These are phyloP conservation scores for Oxycera nigricornis DNA, from an alignment of 2,888 invertebrate species.

Conservation along the genomic window DNA sequence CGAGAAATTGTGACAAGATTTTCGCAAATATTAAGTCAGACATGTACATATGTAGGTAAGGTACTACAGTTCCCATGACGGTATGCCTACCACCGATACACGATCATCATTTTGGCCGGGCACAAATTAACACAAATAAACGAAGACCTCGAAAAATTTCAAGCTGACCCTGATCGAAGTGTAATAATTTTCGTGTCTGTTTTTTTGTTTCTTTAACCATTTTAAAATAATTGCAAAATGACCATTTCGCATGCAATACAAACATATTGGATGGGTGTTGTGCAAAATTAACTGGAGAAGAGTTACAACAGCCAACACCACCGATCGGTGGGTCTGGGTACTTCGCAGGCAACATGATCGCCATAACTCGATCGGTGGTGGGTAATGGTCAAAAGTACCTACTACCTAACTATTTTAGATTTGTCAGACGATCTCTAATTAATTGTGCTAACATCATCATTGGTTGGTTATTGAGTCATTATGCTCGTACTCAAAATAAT, in stretches of 20 bases:
- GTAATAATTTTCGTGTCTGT: conserved; percentile 26
- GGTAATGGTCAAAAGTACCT: neutral
- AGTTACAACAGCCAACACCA: neutral
- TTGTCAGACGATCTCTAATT: neutral
- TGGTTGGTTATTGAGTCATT: neutral
- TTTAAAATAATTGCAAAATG: conserved; percentile 39
- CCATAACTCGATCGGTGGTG: neutral
- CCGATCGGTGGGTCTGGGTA: too few species aligned
- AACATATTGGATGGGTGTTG: neutral
- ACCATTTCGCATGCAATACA: neutral
- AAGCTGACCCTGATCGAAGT: conserved; percentile 42
- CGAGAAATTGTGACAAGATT: too few species aligned
- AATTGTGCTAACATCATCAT: neutral
- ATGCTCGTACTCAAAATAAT: neutral
- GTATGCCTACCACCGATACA: too few species aligned
- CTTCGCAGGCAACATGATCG: conserved; percentile 17
- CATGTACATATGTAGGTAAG: too few species aligned
- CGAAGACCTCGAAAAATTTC: conserved; percentile 18
- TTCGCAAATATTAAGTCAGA: too few species aligned
- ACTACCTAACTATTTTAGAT: neutral
- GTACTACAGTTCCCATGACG: too few species aligned
- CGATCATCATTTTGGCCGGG: conserved; percentile 51
- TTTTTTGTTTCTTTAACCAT: neutral
- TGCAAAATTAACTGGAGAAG: conserved; percentile 22
- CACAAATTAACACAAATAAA: neutral